phyloP scores from a whole-genome alignment of 2,888 invertebrate species.

The Incurvaria masculella region DNA sequence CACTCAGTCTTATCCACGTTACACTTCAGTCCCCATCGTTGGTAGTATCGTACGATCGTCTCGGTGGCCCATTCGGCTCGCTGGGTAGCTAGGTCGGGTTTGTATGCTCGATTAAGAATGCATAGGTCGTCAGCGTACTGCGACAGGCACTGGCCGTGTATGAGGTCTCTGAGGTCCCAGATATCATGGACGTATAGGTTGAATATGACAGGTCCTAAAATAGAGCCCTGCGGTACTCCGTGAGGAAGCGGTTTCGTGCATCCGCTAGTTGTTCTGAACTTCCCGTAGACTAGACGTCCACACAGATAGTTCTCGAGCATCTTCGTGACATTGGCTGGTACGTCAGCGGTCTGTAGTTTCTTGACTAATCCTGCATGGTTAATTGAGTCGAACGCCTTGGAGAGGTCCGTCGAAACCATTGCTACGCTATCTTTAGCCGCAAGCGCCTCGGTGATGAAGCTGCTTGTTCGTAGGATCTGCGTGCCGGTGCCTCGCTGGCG shows the following conservation, averaged over 20 bases:
- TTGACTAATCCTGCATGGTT: constrained; percentile 7
- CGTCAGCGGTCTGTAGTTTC: constrained; percentile 6
- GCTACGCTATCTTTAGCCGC: constrained; percentile 3
- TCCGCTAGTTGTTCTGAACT: neutral
- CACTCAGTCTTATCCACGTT: constrained; percentile 6
- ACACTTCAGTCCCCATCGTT: constrained; percentile 2
- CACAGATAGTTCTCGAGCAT: neutral
- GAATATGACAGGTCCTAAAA: constrained; percentile 1
- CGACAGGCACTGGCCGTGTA: too few relatives aligned
- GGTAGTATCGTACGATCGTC: neutral
- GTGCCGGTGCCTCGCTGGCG: neutral
- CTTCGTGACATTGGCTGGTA: constrained; percentile 5
- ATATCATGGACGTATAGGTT: constrained; percentile 4
- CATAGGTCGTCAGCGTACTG: constrained; percentile 3
- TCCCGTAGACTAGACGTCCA: neutral
- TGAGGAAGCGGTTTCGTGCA: neutral
- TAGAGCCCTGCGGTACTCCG: constrained; percentile 3
- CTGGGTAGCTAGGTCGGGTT: neutral
- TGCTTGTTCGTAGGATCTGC: neutral
- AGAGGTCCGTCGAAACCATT: constrained; percentile 8
- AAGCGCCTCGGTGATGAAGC: neutral
- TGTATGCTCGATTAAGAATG: neutral
- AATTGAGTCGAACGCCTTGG: constrained; percentile 10
- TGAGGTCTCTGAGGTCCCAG: constrained; percentile 7
- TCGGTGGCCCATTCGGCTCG: neutral